Evolutionary conservation across 1,140 invertebrate genomes (phyloP).

Genomic region (Bactericera cockerelli): DNA sequence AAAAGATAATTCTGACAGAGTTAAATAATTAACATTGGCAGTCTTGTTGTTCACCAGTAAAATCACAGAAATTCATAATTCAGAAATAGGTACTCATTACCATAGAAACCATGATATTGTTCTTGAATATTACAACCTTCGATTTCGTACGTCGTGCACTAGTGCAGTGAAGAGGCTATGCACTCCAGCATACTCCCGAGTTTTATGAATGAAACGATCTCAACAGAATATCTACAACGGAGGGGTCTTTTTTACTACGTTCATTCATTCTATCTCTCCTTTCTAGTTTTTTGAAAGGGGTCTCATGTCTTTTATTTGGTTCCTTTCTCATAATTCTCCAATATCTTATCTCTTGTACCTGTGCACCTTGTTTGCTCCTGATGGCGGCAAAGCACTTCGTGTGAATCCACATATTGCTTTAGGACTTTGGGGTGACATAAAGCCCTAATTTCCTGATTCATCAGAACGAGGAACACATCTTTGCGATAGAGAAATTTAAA

Average conservation of each 20-base stretch:
- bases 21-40: too few species aligned
- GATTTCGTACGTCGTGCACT: too few species aligned
- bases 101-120: too few species aligned
- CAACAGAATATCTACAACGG: not conserved
- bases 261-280: not conserved
- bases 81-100: too few species aligned
- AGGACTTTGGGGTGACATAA: too few species aligned
- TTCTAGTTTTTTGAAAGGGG: not conserved
- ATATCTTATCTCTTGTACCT: not conserved
- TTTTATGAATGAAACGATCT: conserved; percentile 2
- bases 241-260: conserved; percentile 2
- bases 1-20: too few species aligned
- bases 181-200: too few species aligned
- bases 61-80: too few species aligned
- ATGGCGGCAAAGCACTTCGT: not conserved
- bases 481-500: too few species aligned
- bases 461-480: too few species aligned
- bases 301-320: not conserved
- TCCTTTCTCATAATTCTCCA: not conserved
- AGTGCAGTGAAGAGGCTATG: not conserved
- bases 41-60: too few species aligned
- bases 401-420: not conserved
- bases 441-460: not conserved
- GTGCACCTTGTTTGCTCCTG: not conserved
- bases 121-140: too few species aligned